Conservation (phyloP, 2,797 vertebrate species). For the Sarcophilus harrisii region DNA sequence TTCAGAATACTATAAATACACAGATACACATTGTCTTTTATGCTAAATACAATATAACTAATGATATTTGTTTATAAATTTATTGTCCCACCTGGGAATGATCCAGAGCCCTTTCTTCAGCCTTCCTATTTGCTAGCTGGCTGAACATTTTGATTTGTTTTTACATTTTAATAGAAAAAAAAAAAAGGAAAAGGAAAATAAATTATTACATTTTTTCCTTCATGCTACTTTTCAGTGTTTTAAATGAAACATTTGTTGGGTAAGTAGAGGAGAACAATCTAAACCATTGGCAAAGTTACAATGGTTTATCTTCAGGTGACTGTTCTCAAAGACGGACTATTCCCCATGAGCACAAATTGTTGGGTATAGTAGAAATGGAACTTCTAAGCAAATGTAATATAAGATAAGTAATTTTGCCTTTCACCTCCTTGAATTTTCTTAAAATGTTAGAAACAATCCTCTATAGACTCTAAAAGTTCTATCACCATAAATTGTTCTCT, state of each 20-base stretch:
- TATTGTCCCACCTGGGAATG: not conserved
- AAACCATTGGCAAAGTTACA: slow-evolving; percentile 6
- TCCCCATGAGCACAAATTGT: not conserved
- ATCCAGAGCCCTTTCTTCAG: no score
- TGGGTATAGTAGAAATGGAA: not conserved
- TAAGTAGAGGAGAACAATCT: slow-evolving; percentile 3
- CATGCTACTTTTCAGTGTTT: not conserved
- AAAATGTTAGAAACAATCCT: not conserved
- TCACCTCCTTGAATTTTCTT: not conserved
- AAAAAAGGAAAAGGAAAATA: not conserved
- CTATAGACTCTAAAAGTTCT: not conserved
- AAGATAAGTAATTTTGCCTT: not conserved
- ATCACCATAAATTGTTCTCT: slow-evolving; percentile 6
- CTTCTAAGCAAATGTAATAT: not conserved
- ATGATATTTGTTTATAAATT: not conserved
- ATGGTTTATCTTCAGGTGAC: slow-evolving; percentile 24
- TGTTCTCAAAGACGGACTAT: not conserved
- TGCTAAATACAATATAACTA: not conserved
- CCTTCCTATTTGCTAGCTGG: not conserved
- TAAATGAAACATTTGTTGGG: slow-evolving; percentile 34
- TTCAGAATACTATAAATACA: not conserved
- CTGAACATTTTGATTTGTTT: not conserved
- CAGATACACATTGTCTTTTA: not conserved
- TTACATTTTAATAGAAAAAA: not conserved
- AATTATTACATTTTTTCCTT: not conserved